Conservation (phyloP, 2,888 invertebrate genomes). For the Agonopterix heracliana region DNA sequence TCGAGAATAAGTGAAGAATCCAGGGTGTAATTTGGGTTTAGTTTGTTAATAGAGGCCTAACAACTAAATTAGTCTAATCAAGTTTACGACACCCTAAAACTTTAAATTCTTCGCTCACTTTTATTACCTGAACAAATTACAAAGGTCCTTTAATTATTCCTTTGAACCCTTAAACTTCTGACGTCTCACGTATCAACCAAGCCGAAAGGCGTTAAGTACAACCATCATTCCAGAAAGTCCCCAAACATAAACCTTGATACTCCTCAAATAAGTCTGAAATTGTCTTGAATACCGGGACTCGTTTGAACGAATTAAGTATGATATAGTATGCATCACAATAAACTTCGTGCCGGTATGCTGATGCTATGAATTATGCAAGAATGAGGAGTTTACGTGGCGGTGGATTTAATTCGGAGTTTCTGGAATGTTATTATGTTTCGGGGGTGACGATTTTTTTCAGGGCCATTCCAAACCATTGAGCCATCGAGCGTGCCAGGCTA, state of each 20-base stretch:
- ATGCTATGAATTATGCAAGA: conserved; percentile 41
- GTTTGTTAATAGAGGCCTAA: too few relatives aligned
- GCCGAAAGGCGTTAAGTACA: conserved; percentile 4
- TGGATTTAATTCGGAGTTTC: conserved; percentile 11
- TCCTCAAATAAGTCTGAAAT: too few relatives aligned
- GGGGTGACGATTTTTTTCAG: too few relatives aligned
- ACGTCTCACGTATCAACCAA: conserved; percentile 3
- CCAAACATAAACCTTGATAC: too few relatives aligned
- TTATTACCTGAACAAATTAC: not conserved
- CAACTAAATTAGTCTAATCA: too few relatives aligned
- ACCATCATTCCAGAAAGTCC: too few relatives aligned
- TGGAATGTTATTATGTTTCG: not conserved
- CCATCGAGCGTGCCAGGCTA: too few relatives aligned
- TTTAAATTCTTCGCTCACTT: too few relatives aligned
- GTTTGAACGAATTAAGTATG: not conserved
- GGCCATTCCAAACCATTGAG: too few relatives aligned
- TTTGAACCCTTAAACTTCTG: conserved; percentile 11
- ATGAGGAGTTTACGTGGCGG: conserved; percentile 6
- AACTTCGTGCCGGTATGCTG: conserved; percentile 39
- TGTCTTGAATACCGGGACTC: not conserved
- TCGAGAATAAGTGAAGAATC: too few relatives aligned
- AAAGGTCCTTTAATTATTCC: conserved; percentile 19
- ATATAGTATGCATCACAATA: conserved; percentile 9
- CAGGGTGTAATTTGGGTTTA: too few relatives aligned
- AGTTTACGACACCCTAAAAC: too few relatives aligned